Evolutionary conservation across 2,888 invertebrate species (phyloP).

Genomic region (Drosophila birchii): DNA sequence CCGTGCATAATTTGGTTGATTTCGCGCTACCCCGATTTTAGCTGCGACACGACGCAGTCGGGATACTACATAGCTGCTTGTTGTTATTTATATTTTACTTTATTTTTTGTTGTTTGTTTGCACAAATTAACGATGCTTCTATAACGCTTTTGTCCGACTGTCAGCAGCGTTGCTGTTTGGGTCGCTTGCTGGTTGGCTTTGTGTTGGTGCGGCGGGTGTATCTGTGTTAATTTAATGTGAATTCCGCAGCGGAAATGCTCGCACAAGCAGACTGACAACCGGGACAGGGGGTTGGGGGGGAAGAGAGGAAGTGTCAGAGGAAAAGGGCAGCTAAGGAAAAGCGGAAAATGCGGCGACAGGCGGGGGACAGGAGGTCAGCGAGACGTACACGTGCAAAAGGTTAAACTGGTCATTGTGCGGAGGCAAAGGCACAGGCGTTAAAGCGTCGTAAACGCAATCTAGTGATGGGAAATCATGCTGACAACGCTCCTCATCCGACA

Average conservation of each 20-base stretch:
- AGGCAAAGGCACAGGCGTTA: conserved; percentile 54
- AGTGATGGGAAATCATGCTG: conserved; percentile 51
- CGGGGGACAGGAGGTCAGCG: conserved; percentile 20
- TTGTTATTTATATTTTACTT: conserved; percentile 28
- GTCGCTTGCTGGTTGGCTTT: conserved; percentile 3
- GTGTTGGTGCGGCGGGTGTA: conserved; percentile 26
- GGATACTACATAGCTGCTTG: conserved; percentile 6
- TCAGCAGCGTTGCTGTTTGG: neutral
- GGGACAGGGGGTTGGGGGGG: conserved; percentile 19
- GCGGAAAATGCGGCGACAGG: conserved; percentile 17
- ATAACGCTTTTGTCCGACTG: conserved; percentile 41
- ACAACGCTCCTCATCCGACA: conserved; percentile 33
- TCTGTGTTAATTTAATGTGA: conserved; percentile 72
- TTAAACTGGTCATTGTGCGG: conserved; percentile 67
- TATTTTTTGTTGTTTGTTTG: conserved; percentile 58
- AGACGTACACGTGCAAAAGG: conserved; percentile 64
- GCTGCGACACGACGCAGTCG: conserved; percentile 11
- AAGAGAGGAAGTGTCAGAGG: conserved; percentile 35
- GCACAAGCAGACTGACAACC: conserved; percentile 44
- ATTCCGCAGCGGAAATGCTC: conserved; percentile 75
- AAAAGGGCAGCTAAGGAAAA: conserved; percentile 9
- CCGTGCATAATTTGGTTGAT: conserved; percentile 62
- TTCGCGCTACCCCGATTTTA: conserved; percentile 21
- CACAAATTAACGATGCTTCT: conserved; percentile 76
- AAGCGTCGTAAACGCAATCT: conserved; percentile 58